These are phyloP conservation scores for Mallotus villosus DNA, from an alignment of 2,797 vertebrate genomes.

Conservation along the genomic window DNA sequence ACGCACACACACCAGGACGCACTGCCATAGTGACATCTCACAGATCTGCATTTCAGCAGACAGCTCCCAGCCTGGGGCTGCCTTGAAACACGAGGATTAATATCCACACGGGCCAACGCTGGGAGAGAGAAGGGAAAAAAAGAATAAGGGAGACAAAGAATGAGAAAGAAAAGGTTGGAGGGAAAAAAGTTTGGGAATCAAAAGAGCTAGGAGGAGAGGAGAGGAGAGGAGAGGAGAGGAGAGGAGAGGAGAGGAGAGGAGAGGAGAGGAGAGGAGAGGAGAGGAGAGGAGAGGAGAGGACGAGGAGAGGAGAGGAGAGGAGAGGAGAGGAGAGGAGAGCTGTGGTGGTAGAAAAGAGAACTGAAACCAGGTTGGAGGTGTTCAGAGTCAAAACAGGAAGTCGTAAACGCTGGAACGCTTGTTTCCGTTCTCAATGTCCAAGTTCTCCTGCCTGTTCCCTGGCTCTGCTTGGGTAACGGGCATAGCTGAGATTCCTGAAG, in stretches of 20 bases:
- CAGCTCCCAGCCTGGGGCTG: slow-evolving; percentile 59
- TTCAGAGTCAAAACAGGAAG: slow-evolving; percentile 41
- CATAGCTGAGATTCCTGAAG: slow-evolving; percentile 55
- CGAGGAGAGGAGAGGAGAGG: too few species aligned
- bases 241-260: too few species aligned
- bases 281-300: too few species aligned
- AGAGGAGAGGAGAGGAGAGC: not conserved
- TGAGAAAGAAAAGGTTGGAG: slow-evolving; percentile 24
- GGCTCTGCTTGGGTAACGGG: slow-evolving; percentile 37
- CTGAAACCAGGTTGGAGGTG: slow-evolving; percentile 5
- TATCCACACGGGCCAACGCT: slow-evolving; percentile 52
- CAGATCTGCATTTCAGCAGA: slow-evolving; percentile 70
- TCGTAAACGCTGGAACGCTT: slow-evolving; percentile 32
- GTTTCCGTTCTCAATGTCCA: slow-evolving; percentile 24
- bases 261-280: too few species aligned
- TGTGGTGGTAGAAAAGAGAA: slow-evolving; percentile 28
- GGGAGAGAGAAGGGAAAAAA: slow-evolving; percentile 37
- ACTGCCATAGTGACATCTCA: slow-evolving; percentile 66
- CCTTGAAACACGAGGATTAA: slow-evolving; percentile 59
- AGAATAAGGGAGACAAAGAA: slow-evolving; percentile 17
- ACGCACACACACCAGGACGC: slow-evolving; percentile 64
- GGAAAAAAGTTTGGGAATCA: slow-evolving; percentile 11
- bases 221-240: too few species aligned
- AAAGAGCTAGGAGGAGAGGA: not conserved
- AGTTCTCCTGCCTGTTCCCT: slow-evolving; percentile 12